A percentile compares a stretch with the other conserved stretches of the same genome.
Conservation (phyloP, 2,888 invertebrate species). For the Tachina lurida region DNA sequence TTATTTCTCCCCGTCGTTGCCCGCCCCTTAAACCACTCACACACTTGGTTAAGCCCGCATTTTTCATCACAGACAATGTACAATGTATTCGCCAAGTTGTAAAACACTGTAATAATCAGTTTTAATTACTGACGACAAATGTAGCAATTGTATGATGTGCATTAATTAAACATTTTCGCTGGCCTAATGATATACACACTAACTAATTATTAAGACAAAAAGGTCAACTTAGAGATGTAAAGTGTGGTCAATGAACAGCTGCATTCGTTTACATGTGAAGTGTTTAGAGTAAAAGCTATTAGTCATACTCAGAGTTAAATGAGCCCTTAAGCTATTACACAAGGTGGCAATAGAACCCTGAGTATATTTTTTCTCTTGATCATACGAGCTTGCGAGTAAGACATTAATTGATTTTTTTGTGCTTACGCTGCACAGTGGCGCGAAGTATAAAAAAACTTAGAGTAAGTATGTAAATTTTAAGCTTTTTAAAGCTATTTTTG, state of each 20-base stretch:
- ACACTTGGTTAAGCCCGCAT: background rate
- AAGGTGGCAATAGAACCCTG: no score
- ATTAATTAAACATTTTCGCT: background rate
- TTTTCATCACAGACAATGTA: background rate
- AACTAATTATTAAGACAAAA: conserved; percentile 12
- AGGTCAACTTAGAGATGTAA: conserved; percentile 31
- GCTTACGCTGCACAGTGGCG: no score
- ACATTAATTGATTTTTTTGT: no score
- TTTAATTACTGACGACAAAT: conserved; percentile 4
- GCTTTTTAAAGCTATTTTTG: no score
- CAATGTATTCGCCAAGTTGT: background rate
- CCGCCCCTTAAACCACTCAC: background rate
- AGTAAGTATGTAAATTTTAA: no score
- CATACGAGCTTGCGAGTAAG: no score
- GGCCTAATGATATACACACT: background rate
- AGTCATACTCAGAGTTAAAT: no score
- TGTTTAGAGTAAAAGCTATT: no score
- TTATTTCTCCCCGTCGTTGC: background rate
- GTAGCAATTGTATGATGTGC: background rate
- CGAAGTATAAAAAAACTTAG: background rate
- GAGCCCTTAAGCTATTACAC: no score
- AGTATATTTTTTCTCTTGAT: no score
- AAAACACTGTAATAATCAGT: conserved; percentile 9
- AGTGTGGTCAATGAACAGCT: background rate
- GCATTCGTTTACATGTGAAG: background rate